phyloP scores from a whole-genome alignment of 2,797 vertebrate species.

The Sebastes paucispinis region DNA sequence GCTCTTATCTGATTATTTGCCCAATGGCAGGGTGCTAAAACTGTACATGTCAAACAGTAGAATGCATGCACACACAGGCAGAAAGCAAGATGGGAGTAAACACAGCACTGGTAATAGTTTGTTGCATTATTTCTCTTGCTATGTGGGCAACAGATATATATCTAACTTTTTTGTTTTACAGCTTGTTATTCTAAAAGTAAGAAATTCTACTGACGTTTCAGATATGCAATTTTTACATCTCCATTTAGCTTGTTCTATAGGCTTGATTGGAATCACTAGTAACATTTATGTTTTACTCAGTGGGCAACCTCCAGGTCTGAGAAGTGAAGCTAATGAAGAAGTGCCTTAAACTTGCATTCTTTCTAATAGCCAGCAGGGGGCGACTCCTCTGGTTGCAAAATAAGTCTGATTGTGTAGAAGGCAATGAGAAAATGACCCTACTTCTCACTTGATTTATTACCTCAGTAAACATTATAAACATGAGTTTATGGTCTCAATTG shows the following conservation, averaged over 20 bases:
- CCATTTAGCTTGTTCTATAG: not conserved
- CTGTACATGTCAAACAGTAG: not conserved
- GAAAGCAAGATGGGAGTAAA: not conserved
- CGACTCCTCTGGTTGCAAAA: too few relatives aligned
- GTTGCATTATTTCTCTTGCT: not conserved
- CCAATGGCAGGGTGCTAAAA: not conserved
- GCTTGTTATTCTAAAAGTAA: not conserved
- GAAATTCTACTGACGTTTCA: not conserved
- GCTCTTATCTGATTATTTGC: slow-evolving; percentile 24
- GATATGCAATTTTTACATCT: not conserved
- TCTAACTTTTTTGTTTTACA: not conserved
- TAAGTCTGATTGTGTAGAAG: too few relatives aligned
- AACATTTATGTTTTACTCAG: too few relatives aligned
- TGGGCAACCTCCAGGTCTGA: too few relatives aligned
- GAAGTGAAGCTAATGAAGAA: too few relatives aligned
- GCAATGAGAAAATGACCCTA: too few relatives aligned
- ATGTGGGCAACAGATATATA: not conserved
- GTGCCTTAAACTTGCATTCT: too few relatives aligned
- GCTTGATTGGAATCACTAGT: not conserved
- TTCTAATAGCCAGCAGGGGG: too few relatives aligned
- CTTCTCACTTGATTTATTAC: too few relatives aligned
- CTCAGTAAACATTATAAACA: too few relatives aligned
- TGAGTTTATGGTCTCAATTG: too few relatives aligned
- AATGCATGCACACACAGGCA: not conserved
- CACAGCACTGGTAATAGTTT: not conserved